These are phyloP conservation scores for Notolabrus celidotus DNA, from an alignment of 2,797 vertebrate genomes.

Conservation along the genomic window DNA sequence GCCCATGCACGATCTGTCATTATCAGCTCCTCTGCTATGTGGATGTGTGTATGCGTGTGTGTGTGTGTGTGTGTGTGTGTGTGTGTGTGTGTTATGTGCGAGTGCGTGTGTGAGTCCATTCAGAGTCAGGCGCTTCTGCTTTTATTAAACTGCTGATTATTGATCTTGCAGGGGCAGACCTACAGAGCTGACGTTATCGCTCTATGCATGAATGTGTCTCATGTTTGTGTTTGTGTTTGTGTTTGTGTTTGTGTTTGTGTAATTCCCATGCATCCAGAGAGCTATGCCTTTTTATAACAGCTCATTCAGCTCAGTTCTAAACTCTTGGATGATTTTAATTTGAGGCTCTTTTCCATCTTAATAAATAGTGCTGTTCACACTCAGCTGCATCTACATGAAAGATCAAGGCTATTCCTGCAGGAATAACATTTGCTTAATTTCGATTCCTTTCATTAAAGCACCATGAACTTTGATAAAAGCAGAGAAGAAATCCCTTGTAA, in stretches of 20 bases:
- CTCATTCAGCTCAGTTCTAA: not conserved
- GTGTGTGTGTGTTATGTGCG: not conserved
- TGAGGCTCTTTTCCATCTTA: not conserved
- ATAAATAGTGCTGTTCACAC: too few relatives aligned
- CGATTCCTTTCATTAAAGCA: not conserved
- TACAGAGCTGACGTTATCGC: slow-evolving; percentile 43
- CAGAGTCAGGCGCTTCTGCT: slow-evolving; percentile 44
- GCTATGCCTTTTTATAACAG: slow-evolving; percentile 6
- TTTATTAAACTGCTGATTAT: slow-evolving; percentile 70
- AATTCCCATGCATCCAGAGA: not conserved
- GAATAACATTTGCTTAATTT: not conserved
- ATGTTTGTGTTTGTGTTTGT: too few relatives aligned
- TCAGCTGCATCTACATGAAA: slow-evolving; percentile 1
- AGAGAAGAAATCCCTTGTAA: not conserved
- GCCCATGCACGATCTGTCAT: slow-evolving; percentile 57
- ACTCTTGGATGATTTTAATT: not conserved
- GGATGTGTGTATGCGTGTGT: too few relatives aligned
- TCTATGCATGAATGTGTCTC: not conserved
- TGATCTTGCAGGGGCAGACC: slow-evolving; percentile 49
- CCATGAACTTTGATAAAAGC: too few relatives aligned
- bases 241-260: not conserved
- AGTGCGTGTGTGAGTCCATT: slow-evolving; percentile 32
- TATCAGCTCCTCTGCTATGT: slow-evolving; percentile 41
- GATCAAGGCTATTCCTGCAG: not conserved
- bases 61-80: too few relatives aligned